Percentiles rank a stretch among this genome's conserved stretches.
Conservation (phyloP, 2,888 invertebrate genomes). For the Arctia plantaginis region DNA sequence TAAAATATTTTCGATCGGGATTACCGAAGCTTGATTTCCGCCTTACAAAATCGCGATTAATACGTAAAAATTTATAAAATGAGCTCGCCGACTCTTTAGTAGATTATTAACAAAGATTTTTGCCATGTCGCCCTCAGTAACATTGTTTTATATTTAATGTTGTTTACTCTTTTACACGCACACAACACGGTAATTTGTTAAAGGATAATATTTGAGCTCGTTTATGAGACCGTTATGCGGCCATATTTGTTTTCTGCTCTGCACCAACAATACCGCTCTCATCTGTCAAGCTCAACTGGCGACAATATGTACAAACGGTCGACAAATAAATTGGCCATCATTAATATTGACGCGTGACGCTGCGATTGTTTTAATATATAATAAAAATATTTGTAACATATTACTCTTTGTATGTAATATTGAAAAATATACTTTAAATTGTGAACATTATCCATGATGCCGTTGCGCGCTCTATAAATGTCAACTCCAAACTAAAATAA, state of each 20-base stretch:
- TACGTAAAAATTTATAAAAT: slow-evolving; percentile 57
- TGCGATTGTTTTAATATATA: slow-evolving; percentile 53
- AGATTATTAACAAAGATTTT: slow-evolving; percentile 63
- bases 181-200: slow-evolving; percentile 77
- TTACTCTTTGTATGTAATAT: background rate
- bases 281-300: slow-evolving; percentile 83
- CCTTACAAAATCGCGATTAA: slow-evolving; percentile 59
- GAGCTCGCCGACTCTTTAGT: slow-evolving; percentile 47
- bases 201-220: slow-evolving; percentile 81
- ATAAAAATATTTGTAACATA: slow-evolving; percentile 52
- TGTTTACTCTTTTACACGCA: slow-evolving; percentile 68
- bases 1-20: slow-evolving; percentile 60
- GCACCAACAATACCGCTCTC: slow-evolving; percentile 70
- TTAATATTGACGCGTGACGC: slow-evolving; percentile 78
- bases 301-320: slow-evolving; percentile 76
- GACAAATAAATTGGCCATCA: slow-evolving; percentile 76
- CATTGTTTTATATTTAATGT: slow-evolving; percentile 64
- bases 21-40: slow-evolving; percentile 59
- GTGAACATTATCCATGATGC: background rate
- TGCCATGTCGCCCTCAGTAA: slow-evolving; percentile 49
- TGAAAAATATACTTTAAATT: background rate
- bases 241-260: slow-evolving; percentile 81
- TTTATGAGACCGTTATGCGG: slow-evolving; percentile 79
- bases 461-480: background rate
- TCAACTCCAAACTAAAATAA: background rate